A percentile compares a stretch with the other conserved stretches of the same genome.
Evolutionary conservation across 2,797 vertebrate genomes (phyloP).

Genomic region (Periparus ater): DNA sequence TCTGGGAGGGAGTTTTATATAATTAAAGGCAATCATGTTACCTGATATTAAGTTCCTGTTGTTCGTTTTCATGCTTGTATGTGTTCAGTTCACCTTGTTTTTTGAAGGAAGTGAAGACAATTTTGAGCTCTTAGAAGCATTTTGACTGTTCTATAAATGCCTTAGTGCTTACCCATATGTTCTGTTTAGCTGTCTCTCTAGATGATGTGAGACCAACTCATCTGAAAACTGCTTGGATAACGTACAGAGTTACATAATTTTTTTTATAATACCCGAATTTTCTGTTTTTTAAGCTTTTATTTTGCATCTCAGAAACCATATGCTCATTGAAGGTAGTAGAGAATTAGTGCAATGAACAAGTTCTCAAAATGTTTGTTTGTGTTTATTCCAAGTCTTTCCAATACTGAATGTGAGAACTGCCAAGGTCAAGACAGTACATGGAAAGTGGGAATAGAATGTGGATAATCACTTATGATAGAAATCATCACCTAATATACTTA

Average conservation of each 20-base stretch:
- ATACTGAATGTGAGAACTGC: neutral
- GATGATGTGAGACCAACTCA: neutral
- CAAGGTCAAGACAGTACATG: neutral
- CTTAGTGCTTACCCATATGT: neutral
- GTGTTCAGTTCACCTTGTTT: neutral
- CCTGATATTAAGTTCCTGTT: neutral
- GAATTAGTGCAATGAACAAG: neutral
- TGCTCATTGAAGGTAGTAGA: neutral
- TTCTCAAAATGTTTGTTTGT: neutral
- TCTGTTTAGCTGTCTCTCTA: neutral
- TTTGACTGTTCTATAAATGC: constrained; percentile 24
- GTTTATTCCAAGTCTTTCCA: constrained; percentile 1
- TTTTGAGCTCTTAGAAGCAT: neutral
- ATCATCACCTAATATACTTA: neutral
- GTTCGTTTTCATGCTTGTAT: neutral
- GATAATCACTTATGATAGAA: neutral
- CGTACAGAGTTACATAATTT: neutral
- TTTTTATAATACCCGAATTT: neutral
- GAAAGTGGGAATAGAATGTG: neutral
- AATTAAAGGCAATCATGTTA: neutral
- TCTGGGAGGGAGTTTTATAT: neutral
- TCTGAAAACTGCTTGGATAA: neutral
- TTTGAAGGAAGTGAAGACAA: neutral
- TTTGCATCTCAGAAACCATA: constrained; percentile 38
- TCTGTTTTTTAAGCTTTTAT: neutral